These are phyloP conservation scores for Carabus problematicus DNA, from an alignment of 2,888 invertebrate species.

Conservation along the genomic window DNA sequence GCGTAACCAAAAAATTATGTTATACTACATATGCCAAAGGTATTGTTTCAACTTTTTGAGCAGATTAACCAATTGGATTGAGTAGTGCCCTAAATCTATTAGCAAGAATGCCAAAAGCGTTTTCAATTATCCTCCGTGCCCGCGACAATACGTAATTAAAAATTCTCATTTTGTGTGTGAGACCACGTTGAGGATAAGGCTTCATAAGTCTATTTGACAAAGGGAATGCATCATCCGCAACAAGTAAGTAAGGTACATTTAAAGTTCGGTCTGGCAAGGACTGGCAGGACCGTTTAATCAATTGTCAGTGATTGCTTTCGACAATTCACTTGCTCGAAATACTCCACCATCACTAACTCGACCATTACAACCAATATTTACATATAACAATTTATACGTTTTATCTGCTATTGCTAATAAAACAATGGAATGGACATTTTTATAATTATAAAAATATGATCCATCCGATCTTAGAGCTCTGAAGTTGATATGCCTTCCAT, in stretches of 20 bases:
- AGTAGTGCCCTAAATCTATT: not conserved
- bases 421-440: too few relatives aligned
- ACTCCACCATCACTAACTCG: slow-evolving; percentile 10
- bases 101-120: not conserved
- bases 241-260: not conserved
- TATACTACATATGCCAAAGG: not conserved
- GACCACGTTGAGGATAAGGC: not conserved
- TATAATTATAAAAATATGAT: too few relatives aligned
- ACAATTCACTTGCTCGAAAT: slow-evolving; percentile 8
- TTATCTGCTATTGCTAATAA: too few relatives aligned
- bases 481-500: too few relatives aligned
- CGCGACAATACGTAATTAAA: not conserved
- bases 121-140: not conserved
- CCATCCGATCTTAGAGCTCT: too few relatives aligned
- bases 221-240: not conserved
- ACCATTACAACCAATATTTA: slow-evolving; percentile 6
- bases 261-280: not conserved
- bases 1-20: not conserved
- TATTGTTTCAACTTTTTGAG: slow-evolving; percentile 6
- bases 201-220: not conserved
- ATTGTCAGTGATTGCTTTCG: too few relatives aligned
- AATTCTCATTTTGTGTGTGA: not conserved
- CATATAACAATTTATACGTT: not conserved
- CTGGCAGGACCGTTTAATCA: too few relatives aligned
- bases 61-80: not conserved